Evolutionary conservation across 2,797 vertebrate genomes (phyloP).

Genomic region (Loriculus beryllinus): DNA sequence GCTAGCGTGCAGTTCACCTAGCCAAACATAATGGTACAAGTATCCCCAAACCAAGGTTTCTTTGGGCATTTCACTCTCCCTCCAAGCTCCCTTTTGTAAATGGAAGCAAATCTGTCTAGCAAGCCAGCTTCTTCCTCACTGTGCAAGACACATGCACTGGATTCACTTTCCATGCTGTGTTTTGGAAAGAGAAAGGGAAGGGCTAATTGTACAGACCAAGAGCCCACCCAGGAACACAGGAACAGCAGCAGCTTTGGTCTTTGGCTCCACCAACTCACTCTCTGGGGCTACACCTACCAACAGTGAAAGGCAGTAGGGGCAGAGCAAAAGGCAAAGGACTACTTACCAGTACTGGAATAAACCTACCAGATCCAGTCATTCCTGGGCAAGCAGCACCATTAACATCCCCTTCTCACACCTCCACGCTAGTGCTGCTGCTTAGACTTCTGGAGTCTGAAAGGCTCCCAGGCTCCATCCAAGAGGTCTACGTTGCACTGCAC

Average conservation of each 20-base stretch:
- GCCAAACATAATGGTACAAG: rapidly evolving
- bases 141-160: not conserved
- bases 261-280: not conserved
- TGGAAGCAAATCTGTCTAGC: not conserved
- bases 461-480: not conserved
- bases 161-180: not conserved
- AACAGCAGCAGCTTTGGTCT: not conserved
- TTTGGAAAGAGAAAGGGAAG: not conserved
- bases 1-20: too few relatives aligned
- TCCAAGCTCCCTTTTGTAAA: not conserved
- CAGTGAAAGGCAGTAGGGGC: not conserved
- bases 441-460: not conserved
- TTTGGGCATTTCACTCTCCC: not conserved
- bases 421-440: not conserved
- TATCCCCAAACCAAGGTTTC: not conserved
- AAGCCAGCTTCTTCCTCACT: not conserved
- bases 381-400: not conserved
- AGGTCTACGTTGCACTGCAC: not conserved
- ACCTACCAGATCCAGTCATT: rapidly evolving
- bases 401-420: not conserved
- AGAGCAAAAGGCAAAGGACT: not conserved
- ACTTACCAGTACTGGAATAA: not conserved
- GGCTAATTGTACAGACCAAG: not conserved
- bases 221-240: not conserved
- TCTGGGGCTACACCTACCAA: not conserved